phyloP scores from a whole-genome alignment of 2,113 vertebrate species.

The Sialia sialis region DNA sequence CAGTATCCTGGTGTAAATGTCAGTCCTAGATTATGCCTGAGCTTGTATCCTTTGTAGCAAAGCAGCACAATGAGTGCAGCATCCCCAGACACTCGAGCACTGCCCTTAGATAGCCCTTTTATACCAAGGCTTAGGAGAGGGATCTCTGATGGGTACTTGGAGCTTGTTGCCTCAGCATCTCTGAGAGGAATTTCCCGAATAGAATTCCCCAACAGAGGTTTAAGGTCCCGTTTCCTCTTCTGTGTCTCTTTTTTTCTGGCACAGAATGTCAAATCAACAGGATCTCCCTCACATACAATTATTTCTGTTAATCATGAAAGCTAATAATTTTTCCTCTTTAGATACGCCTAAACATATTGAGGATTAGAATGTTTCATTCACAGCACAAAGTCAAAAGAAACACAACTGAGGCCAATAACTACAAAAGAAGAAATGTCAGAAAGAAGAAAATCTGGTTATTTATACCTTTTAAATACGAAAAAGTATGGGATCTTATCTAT shows the following conservation, averaged over 20 bases:
- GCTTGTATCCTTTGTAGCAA: neutral
- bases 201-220: neutral
- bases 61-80: neutral
- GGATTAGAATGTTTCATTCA: neutral
- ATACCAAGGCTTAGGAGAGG: neutral
- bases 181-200: neutral
- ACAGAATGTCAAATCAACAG: neutral
- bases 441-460: neutral
- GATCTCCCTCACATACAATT: neutral
- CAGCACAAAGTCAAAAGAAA: neutral
- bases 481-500: neutral
- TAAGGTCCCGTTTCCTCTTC: neutral
- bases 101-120: neutral
- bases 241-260: neutral
- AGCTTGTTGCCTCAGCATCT: neutral
- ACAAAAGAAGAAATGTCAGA: neutral
- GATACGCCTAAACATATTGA: neutral
- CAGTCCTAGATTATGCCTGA: neutral
- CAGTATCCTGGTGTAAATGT: neutral
- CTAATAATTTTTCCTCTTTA: neutral
- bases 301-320: neutral
- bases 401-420: neutral
- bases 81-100: rapidly evolving
- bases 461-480: neutral
- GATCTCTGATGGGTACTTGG: neutral